Base-by-base conservation (phyloP, 2,888 invertebrate genomes). In the Caenorhabditis virilis region DNA sequence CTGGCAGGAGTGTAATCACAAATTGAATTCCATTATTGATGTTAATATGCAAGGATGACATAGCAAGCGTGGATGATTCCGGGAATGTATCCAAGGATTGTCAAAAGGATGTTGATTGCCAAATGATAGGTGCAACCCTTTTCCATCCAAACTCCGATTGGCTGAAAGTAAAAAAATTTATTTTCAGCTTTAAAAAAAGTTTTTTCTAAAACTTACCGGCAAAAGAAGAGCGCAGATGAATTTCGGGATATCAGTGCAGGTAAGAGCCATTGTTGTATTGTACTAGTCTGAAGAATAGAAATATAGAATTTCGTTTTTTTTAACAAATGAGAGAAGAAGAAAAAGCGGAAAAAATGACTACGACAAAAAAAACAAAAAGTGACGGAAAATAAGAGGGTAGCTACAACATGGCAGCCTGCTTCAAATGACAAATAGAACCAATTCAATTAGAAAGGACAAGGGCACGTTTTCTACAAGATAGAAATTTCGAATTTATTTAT, bases 21-120 rank as follows among this genome's bases (percentile, higher is more conserved):
- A 30, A 9, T 30, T 6, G 30, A 35, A 36, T 47, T 27, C 30
- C 30, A 30, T 30, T 30, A 9, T 30, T 30, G 30, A 30, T 30
- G 41, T 59, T 62, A 66, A 41, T 64, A 69, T 38, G 58, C 67
- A 20, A 64, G 49, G 39, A 74, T 74, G 58, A 74, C 61, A 57
- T 72, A 72, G 56, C 67, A 66, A 33, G 74, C 74, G 59, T 74
- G 60, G 47, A 76, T 74, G 51, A 74, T 68, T 43, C 76, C 76
- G n/a, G 76, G 76, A 47, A 76, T 74, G 61, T 73, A 76, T 43
- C 76, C 76, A 43, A 76, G 72, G 9, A 76, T 60, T 20, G 76
- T 76, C 51, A 76, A 70, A 18, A 76, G 67, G 47, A 74, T 74
- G 63, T 59, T 60, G 61, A 76, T 76, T 20, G 71, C 71, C 53